Base-by-base conservation (phyloP, 2,888 invertebrate genomes). In the Lymantria monacha region DNA sequence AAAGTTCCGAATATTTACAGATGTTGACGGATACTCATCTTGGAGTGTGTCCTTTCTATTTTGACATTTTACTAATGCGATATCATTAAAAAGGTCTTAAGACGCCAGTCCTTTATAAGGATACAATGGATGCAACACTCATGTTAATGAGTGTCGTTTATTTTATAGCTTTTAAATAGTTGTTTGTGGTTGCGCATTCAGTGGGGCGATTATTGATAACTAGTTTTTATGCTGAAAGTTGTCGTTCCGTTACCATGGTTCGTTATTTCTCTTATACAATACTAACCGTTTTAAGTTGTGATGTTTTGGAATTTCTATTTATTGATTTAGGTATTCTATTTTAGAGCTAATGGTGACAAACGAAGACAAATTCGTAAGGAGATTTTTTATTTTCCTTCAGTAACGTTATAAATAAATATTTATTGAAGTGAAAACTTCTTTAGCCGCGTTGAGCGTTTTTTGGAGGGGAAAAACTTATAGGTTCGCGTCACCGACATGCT, bases 21-120 rank as follows among this genome's bases (percentile, higher is more conserved):
- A 78, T 70, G 70, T 80, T 80, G 76, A 73, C 70, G 67, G 70
- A 73, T 72, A 67, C 76, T 83, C 69, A 65, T 78, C 77, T 66
- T 76, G 70, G 75, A 73, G 79, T 76, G 80, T 81, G 83, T 85
- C 78, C 87, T 87, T 88, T 85, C 75, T 91, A 89, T 91, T 91
- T 81, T 89, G 91, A 90, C 90, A 87, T 82, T 84, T 88, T 87
- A 90, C 89, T 91, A 90, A 91, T 91, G 88, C 64, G 81, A 46
- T 77, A 80, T 83, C 86, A 79, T 91, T 89, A 87, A 61, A 69
- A 66, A 76, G 80, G 76, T 79, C 81, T 79, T 83, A 77, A 77
- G 79, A 80, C 70, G 78, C 77, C 76, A 69, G 69, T 66, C 61
- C 61, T 76, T 84, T 83, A 77, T 79, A 56, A 52, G 48, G 51